These are phyloP conservation scores for Tribolium castaneum DNA, from an alignment of 1,140 invertebrate species.

Conservation along the genomic window DNA sequence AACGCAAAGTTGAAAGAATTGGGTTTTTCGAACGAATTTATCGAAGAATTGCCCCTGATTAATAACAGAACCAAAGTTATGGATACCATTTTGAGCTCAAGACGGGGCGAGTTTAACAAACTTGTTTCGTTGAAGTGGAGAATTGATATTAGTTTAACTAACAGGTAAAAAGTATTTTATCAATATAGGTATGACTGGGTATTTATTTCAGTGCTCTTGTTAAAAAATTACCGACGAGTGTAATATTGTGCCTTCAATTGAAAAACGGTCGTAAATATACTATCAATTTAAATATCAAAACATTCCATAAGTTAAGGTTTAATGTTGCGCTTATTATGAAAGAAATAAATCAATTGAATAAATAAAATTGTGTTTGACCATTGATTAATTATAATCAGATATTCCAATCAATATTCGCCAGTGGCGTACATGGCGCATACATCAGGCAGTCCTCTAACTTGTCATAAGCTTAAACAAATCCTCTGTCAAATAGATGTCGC, in stretches of 20 bases:
- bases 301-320: conserved; percentile 56
- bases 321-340: conserved; percentile 55
- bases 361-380: conserved; percentile 1
- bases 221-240: conserved; percentile 46
- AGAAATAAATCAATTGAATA: conserved; percentile 38
- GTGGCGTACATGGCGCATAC: too few species aligned
- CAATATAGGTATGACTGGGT: not conserved
- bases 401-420: too few species aligned
- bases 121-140: conserved; percentile 53
- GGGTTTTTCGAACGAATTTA: conserved; percentile 52
- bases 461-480: too few species aligned
- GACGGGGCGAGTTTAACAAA: conserved; percentile 49
- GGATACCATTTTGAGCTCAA: conserved; percentile 46
- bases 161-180: conserved; percentile 44
- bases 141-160: conserved; percentile 56
- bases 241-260: conserved; percentile 51
- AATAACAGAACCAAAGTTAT: conserved; percentile 47
- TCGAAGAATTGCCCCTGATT: conserved; percentile 50
- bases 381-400: too few species aligned
- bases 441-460: too few species aligned
- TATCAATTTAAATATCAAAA: conserved; percentile 50
- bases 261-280: conserved; percentile 51
- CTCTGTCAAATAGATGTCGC: too few species aligned
- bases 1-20: conserved; percentile 44
- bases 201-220: conserved; percentile 50